Evolutionary conservation across 2,888 invertebrate species (phyloP).

Genomic region (Eledona agricola): DNA sequence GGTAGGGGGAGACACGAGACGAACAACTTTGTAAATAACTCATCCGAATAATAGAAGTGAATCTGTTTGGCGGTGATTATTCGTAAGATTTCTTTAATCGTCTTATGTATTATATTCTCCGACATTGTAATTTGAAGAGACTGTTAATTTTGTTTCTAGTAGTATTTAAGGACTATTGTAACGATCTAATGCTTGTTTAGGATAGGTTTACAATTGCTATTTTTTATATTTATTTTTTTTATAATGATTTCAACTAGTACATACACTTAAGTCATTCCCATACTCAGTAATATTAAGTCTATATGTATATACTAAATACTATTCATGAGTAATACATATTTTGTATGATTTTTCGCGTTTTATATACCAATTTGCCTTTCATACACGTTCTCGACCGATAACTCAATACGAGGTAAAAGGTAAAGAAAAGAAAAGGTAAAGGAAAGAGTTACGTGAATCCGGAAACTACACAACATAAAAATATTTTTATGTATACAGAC

Average conservation of each 20-base stretch:
- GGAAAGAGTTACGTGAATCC: too few relatives aligned
- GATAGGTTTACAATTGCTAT: constrained; percentile 38
- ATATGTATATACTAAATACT: constrained; percentile 45
- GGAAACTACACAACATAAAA: too few relatives aligned
- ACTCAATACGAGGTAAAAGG: too few relatives aligned
- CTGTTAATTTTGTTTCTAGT: constrained; percentile 24
- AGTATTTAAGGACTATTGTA: constrained; percentile 17
- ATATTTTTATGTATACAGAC: too few relatives aligned
- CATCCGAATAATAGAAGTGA: too few relatives aligned
- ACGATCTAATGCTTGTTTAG: constrained; percentile 33
- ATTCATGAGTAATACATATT: constrained; percentile 46
- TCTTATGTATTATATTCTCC: constrained; percentile 15
- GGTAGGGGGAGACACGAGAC: constrained; percentile 6
- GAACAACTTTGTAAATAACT: constrained; percentile 26
- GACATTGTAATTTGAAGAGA: constrained; percentile 31
- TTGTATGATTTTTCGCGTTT: constrained; percentile 23
- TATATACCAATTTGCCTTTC: too few relatives aligned
- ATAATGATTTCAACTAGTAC: constrained; percentile 39
- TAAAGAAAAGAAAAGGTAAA: too few relatives aligned
- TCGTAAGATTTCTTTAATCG: constrained; percentile 8
- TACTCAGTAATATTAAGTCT: constrained; percentile 44
- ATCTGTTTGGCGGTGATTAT: constrained; percentile 1
- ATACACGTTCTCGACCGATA: too few relatives aligned
- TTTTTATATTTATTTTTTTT: constrained; percentile 49
- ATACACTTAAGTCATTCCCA: constrained; percentile 45